Conservation (phyloP, 1,140 invertebrate species). For the Mactra quadrangularis region DNA sequence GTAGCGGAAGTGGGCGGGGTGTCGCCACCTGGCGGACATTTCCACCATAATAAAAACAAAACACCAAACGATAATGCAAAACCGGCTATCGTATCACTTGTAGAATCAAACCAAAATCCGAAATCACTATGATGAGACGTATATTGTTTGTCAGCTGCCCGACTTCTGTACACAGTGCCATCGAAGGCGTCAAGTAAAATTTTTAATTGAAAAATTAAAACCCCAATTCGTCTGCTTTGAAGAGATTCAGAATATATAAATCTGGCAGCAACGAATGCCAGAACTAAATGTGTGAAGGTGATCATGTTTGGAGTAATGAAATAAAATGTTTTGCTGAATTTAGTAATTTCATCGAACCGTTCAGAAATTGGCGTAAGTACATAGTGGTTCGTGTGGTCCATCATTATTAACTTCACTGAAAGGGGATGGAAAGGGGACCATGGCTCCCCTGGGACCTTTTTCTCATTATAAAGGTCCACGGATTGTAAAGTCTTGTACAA, state of each 20-base stretch:
- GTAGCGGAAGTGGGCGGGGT: slow-evolving; percentile 59
- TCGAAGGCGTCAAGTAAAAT: slow-evolving; percentile 80
- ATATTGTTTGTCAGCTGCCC: slow-evolving; percentile 69
- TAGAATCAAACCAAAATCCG: slow-evolving; percentile 80
- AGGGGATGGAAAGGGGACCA: slow-evolving; percentile 78
- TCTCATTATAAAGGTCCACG: slow-evolving; percentile 71
- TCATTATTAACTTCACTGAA: slow-evolving; percentile 80
- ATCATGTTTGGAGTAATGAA: slow-evolving; percentile 82
- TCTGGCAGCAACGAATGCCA: slow-evolving; percentile 75
- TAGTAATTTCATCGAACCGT: slow-evolving; percentile 75
- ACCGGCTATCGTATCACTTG: slow-evolving; percentile 76
- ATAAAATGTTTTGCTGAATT: slow-evolving; percentile 79
- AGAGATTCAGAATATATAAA: slow-evolving; percentile 78
- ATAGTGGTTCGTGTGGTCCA: slow-evolving; percentile 78
- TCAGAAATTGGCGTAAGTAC: slow-evolving; percentile 77
- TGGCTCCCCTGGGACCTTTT: slow-evolving; percentile 43
- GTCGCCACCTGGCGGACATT: slow-evolving; percentile 60
- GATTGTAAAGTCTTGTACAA: slow-evolving; percentile 72
- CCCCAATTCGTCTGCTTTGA: slow-evolving; percentile 74
- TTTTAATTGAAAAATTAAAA: slow-evolving; percentile 77
- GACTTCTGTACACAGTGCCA: slow-evolving; percentile 79
- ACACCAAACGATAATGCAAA: slow-evolving; percentile 72
- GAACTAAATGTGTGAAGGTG: slow-evolving; percentile 75
- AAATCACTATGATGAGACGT: slow-evolving; percentile 74
- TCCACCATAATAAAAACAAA: slow-evolving; percentile 75